Conservation (phyloP, 1,140 invertebrate species). For the Drosophila novamexicana region DNA sequence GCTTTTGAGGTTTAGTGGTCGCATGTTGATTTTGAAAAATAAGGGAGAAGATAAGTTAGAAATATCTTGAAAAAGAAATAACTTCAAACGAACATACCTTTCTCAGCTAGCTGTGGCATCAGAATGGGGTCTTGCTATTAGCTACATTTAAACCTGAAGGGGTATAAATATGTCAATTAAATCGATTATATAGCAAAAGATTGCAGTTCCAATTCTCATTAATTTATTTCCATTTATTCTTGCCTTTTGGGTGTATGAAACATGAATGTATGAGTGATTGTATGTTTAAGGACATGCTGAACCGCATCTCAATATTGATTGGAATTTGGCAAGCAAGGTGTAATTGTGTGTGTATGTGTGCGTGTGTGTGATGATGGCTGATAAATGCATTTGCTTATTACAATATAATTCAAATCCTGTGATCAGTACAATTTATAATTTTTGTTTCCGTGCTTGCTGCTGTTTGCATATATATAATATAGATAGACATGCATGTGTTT, state of each 20-base stretch:
- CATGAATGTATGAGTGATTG: slow-evolving; percentile 6
- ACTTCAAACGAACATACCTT: no score
- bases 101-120: no score
- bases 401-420: slow-evolving; percentile 62
- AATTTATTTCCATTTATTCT: slow-evolving; percentile 32
- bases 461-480: slow-evolving; percentile 1
- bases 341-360: slow-evolving; percentile 1
- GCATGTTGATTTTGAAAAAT: no score
- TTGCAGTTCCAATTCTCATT: slow-evolving; percentile 29
- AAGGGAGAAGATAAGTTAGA: no score
- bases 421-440: slow-evolving; percentile 72
- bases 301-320: slow-evolving; percentile 1
- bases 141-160: no score
- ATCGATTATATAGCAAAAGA: not conserved
- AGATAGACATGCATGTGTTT: slow-evolving; percentile 18
- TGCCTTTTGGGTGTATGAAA: slow-evolving; percentile 4
- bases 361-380: slow-evolving; percentile 12
- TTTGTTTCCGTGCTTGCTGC: slow-evolving; percentile 12
- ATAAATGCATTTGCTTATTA: slow-evolving; percentile 73
- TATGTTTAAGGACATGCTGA: not conserved
- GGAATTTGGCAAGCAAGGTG: slow-evolving; percentile 17
- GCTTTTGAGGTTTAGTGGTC: no score
- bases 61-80: no score
- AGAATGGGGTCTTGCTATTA: no score
- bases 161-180: no score